Conservation (phyloP, 2,888 invertebrate species). For the Macroteleia sp. region DNA sequence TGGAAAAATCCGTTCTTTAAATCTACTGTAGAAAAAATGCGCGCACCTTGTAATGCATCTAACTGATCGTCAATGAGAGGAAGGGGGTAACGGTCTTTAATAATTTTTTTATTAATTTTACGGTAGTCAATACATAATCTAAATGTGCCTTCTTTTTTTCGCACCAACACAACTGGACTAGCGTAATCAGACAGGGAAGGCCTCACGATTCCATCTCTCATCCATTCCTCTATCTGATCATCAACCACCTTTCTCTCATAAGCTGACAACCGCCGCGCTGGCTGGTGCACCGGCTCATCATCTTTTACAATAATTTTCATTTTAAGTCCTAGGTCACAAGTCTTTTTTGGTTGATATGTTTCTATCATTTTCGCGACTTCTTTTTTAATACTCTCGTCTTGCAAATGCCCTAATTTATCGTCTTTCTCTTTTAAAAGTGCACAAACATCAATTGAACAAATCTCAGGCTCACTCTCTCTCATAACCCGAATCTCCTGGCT, state of each 20-base stretch:
- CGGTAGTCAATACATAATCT: slow-evolving; percentile 30
- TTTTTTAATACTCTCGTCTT: not conserved
- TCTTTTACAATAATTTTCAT: slow-evolving; percentile 57
- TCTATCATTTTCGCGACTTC: slow-evolving; percentile 20
- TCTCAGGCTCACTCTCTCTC: not conserved
- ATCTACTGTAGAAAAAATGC: not conserved
- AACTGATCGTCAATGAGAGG: not conserved
- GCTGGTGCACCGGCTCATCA: slow-evolving; percentile 59
- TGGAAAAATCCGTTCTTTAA: not conserved
- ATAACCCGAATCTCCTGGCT: not conserved
- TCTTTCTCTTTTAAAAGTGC: not conserved
- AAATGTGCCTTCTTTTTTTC: not conserved
- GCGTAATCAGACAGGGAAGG: slow-evolving; percentile 37
- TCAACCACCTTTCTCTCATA: slow-evolving; percentile 54
- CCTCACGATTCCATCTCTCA: not conserved
- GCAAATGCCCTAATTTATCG: slow-evolving; percentile 2
- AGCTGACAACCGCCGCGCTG: slow-evolving; percentile 58
- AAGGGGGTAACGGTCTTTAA: slow-evolving; percentile 63
- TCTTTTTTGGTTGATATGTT: slow-evolving; percentile 37
- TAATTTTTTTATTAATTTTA: slow-evolving; percentile 70
- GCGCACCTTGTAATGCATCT: not conserved
- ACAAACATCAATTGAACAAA: slow-evolving; percentile 10
- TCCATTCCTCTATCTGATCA: slow-evolving; percentile 9
- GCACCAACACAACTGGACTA: slow-evolving; percentile 45
- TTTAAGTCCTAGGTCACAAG: slow-evolving; percentile 11